Base-by-base conservation (phyloP, 2,113 vertebrate species). In the Platichthys stellatus region DNA sequence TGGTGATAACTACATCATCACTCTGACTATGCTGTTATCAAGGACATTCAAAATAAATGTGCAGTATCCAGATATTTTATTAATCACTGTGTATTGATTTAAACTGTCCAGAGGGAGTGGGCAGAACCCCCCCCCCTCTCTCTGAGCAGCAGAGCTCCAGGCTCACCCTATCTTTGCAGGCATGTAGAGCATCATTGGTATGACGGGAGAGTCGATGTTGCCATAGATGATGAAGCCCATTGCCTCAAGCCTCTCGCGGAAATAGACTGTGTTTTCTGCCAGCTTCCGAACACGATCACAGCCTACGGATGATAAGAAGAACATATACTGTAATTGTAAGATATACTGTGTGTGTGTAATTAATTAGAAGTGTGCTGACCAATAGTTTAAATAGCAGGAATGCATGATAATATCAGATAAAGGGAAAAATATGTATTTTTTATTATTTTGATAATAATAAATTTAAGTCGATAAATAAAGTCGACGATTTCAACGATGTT, bases 121-220 rank as follows among this genome's bases (percentile, higher is more conserved):
- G 28, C 17, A 13, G 11, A 24, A 24, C 24, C 24, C 24, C 24
- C 24, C 47, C 47, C 17, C 17, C 47, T 17, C 47, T 12, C 38
- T 11, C 38, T 6, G 17, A 5, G 47, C 49, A 1, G 18, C 17
- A 38, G 13, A 10, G 62, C 24, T n/a, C 0, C 0, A 31, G 40
- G 23, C 90, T 0, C 87, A 98, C 97, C 96, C 97, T 69, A 98
- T 97, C 93, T 99, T 99, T 88, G 97, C 97, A 12, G 97, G 97
- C 97, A 99, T 98, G 92, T 99, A 99, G 62, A 99, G 93, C 97
- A 99, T 98, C 90, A 99, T 88, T 86, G 97, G 97, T 62, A 99
- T 95, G 47, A 98, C 95, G 1, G 97, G 97, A 1, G 97, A 99
- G 78, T 98, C 96, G 85, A 96, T 92, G 88, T 99, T 99, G 73